phyloP scores from a whole-genome alignment of 2,888 invertebrate genomes.

The Trachelus stipa region DNA sequence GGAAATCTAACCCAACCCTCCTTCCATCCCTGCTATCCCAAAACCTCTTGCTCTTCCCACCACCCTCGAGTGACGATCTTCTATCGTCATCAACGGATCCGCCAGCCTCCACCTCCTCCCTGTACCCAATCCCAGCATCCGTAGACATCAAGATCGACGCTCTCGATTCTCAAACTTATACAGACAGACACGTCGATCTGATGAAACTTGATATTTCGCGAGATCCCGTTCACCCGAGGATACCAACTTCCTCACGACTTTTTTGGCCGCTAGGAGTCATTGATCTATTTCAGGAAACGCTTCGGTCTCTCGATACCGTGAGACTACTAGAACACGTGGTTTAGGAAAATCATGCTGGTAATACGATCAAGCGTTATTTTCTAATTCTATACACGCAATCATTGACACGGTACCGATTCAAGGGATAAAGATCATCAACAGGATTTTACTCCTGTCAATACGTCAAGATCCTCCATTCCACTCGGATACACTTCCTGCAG shows the following conservation, averaged over 20 bases:
- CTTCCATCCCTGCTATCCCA: conserved; percentile 1
- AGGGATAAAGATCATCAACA: too few relatives aligned
- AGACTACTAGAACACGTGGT: not conserved
- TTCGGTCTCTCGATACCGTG: not conserved
- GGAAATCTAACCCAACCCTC: conserved; percentile 50
- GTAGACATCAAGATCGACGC: not conserved
- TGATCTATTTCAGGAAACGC: not conserved
- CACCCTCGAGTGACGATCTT: conserved; percentile 1
- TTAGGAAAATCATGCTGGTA: not conserved
- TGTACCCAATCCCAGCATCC: not conserved
- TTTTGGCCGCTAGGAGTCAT: not conserved
- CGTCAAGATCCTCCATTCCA: too few relatives aligned
- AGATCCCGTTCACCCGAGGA: not conserved
- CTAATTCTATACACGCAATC: too few relatives aligned
- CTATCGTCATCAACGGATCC: not conserved
- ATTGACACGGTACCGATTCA: too few relatives aligned
- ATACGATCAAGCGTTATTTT: not conserved
- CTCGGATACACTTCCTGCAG: too few relatives aligned
- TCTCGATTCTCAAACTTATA: not conserved
- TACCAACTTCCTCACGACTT: not conserved
- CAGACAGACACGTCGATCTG: not conserved
- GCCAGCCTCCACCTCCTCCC: not conserved
- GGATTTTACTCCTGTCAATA: too few relatives aligned
- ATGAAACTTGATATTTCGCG: not conserved
- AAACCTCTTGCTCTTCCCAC: conserved; percentile 9